Base-by-base conservation (phyloP, 35 echinoderm and acorn worm genomes). In the Diadema setosum region DNA sequence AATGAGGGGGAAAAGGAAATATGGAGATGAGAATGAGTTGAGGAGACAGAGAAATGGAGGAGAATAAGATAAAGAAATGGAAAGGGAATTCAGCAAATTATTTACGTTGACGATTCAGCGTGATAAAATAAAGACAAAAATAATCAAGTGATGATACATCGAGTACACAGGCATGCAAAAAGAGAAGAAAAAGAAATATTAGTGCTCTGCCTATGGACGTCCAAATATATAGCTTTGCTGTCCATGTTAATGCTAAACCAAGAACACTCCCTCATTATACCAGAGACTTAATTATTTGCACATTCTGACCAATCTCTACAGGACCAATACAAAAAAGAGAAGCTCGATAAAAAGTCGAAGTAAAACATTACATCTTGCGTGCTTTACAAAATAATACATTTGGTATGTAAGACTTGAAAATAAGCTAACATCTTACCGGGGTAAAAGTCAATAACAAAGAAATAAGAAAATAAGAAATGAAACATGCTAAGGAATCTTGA, bases 321-420 rank as follows among this genome's bases (percentile, higher is more conserved):
- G 18, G n/a, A 67, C 37, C 26, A 67, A 67, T 67, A 67, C 63
- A 67, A 32, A 67, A 67, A 67, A 0, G n/a, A n/a, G n/a, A 12
- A 21, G 49, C 49, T 65, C 27, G 36, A 67, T 67, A 67, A 67
- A 67, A 67, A 67, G 63, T 33, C 27, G 63, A 67, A n/a, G 30
- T 15, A 67, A 67, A 67, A 33, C 1, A 67, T 27, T 67, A 67
- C 63, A 67, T 67, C 63, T 67, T 16, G 18, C 0, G 21, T 67
- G 63, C 63, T 67, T 67, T 67, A 67, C 63, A 67, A 67, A 67
- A 67, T n/a, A n/a, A n/a, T n/a, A n/a, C n/a, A n/a, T n/a, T n/a
- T n/a, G n/a, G n/a, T n/a, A n/a, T n/a, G n/a, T n/a, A n/a, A n/a
- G n/a, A n/a, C n/a, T n/a, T n/a, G n/a, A n/a, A n/a, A n/a, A n/a